Evolutionary conservation across 2,888 invertebrate genomes (phyloP), one percentile per base, ranked within the genome.

Genomic region (Melanotus villosus): DNA sequence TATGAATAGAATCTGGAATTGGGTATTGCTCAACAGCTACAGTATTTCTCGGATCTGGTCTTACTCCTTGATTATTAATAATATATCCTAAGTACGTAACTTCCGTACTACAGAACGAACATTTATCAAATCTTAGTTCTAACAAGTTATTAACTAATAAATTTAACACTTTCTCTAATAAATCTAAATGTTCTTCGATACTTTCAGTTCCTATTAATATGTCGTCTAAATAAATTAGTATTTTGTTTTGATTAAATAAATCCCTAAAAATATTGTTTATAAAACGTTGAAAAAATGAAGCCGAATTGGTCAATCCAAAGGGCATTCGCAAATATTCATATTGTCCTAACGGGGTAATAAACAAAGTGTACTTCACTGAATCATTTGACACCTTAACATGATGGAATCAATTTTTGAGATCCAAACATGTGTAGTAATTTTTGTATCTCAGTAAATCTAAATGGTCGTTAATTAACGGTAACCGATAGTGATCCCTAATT

Each of bases 281-380:
- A 59, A 63, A 73, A 26, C 69, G 26, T 34, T 45, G 23, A 58
- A 79, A 80, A 18, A 70, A 64, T 9, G 74, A 57, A 6, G 77
- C 75, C n/a, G 73, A 68, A 43, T 76, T 76, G 12, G 54, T 62
- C 10, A 79, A 58, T 2, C 79, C 78, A 62, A 79, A 78, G 0
- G 79, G 77, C 75, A 79, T 75, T 16, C 66, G 69, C 3, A 68
- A 4, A 41, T 65, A 78, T 66, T 79, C 77, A 41, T 65, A 78
- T 47, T 77, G 77, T 3, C 78, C 78, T 26, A 26, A 26, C 26
- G 26, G 26, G 7, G 26, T 26, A 26, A 26, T 7, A 26, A 26
- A 26, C 4, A 7, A 26, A 26, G 26, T 26, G n/a, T n/a, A n/a
- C n/a, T n/a, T n/a, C n/a, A n/a, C n/a, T n/a, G n/a, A n/a, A n/a